phyloP scores from a whole-genome alignment of 1,140 invertebrate species.

The Plectrocnemia conspersa region DNA sequence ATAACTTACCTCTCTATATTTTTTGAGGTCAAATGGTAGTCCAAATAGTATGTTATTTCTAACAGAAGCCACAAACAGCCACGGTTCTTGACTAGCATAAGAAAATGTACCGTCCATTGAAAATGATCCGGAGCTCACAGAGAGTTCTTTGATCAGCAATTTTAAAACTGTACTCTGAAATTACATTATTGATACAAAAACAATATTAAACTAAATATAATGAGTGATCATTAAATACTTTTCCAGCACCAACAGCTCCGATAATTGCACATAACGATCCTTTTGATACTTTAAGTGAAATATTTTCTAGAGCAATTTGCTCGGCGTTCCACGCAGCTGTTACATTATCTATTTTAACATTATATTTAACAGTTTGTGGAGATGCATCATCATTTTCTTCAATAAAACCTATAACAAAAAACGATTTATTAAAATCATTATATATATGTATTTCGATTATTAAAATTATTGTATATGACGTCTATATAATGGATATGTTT shows the following conservation, averaged over 20 bases:
- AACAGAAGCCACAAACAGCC: conserved; percentile 68
- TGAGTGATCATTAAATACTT: conserved; percentile 47
- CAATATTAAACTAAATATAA: conserved; percentile 3
- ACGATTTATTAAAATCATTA: no score
- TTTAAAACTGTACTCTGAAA: conserved; percentile 67
- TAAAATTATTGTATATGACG: conserved; percentile 1
- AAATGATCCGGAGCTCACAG: conserved; percentile 57
- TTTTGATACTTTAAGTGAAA: conserved; percentile 60
- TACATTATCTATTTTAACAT: conserved; percentile 45
- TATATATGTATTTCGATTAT: conserved; percentile 2
- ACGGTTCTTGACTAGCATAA: conserved; percentile 72
- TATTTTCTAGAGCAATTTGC: conserved; percentile 48
- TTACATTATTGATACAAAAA: background rate
- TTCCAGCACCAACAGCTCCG: conserved; percentile 75
- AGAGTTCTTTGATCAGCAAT: conserved; percentile 65
- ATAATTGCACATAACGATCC: conserved; percentile 72
- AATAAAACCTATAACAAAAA: no score
- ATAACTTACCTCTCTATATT: conserved; percentile 62
- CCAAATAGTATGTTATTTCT: conserved; percentile 83
- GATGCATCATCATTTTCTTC: background rate
- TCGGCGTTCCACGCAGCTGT: conserved; percentile 57
- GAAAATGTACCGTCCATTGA: conserved; percentile 61
- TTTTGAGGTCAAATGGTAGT: conserved; percentile 58
- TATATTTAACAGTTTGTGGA: background rate
- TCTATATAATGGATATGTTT: background rate